These are phyloP conservation scores for Macroglossus sobrinus DNA, from an alignment of 2,113 vertebrate genomes.

Conservation along the genomic window DNA sequence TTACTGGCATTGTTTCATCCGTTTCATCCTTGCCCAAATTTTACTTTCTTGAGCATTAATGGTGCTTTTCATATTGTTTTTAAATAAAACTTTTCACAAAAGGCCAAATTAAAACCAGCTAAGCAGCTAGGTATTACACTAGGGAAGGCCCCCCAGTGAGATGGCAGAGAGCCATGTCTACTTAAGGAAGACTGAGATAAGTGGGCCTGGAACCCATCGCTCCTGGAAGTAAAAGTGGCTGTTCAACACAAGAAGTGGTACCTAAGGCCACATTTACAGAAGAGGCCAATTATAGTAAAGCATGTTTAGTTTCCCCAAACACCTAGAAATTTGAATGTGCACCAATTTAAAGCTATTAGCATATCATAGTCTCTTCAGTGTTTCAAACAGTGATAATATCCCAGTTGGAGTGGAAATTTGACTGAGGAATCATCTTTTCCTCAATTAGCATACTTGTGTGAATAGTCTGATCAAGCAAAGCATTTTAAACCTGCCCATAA, in stretches of 20 bases:
- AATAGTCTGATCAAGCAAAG: constrained; percentile 58
- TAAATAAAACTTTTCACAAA: constrained; percentile 56
- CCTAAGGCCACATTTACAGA: constrained; percentile 68
- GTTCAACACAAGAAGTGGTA: constrained; percentile 60
- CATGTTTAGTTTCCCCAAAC: constrained; percentile 62
- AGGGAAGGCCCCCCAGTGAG: neutral
- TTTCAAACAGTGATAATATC: constrained; percentile 70
- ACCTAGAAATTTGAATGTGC: constrained; percentile 66
- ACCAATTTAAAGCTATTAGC: constrained; percentile 68
- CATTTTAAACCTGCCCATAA: constrained; percentile 49
- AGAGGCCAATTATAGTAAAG: constrained; percentile 65
- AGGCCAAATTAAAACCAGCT: constrained; percentile 46
- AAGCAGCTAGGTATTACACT: neutral
- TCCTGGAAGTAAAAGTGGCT: constrained; percentile 37
- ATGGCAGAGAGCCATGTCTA: constrained; percentile 37
- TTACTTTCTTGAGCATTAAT: constrained; percentile 45
- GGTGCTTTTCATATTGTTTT: constrained; percentile 46
- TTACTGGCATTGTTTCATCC: neutral
- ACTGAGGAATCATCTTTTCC: constrained; percentile 44
- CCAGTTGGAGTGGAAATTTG: constrained; percentile 63
- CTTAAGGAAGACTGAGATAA: constrained; percentile 55
- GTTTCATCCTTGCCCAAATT: constrained; percentile 39
- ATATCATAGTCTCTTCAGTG: constrained; percentile 61
- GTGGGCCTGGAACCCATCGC: constrained; percentile 37
- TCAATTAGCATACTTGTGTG: constrained; percentile 56